Conservation (phyloP, 2,113 vertebrate genomes). For the Odontophorus gujanensis region DNA sequence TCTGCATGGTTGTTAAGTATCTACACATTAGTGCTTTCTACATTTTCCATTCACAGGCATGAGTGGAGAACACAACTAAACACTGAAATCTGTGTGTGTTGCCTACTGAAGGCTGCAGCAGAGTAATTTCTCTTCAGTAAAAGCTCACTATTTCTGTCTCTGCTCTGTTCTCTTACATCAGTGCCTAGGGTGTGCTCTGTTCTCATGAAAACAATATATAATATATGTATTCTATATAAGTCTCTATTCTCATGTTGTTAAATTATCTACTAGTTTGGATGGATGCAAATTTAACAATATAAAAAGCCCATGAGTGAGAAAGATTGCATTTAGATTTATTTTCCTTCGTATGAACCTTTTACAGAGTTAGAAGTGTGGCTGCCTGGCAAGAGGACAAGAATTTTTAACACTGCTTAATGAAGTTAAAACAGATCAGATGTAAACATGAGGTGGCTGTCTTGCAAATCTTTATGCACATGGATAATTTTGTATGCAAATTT, state of each 20-base stretch:
- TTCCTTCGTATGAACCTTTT: not conserved
- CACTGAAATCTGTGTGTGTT: fast-evolving
- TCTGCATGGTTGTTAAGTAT: not conserved
- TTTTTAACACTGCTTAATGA: not conserved
- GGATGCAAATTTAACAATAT: not conserved
- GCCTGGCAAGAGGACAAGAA: not conserved
- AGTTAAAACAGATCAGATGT: not conserved
- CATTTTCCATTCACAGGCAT: not conserved
- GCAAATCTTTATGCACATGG: not conserved
- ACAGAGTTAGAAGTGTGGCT: not conserved
- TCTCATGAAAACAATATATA: not conserved
- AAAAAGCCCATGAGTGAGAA: not conserved
- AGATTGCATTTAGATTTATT: not conserved
- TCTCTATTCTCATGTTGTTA: not conserved
- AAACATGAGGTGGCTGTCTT: not conserved
- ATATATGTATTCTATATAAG: not conserved
- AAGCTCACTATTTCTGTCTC: not conserved
- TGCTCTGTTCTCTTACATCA: not conserved
- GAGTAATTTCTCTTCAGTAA: not conserved
- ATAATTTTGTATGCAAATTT: not conserved
- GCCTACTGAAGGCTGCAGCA: not conserved
- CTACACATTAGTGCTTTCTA: not conserved
- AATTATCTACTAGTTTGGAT: not conserved
- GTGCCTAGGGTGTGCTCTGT: not conserved
- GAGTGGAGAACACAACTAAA: not conserved